phyloP scores from a whole-genome alignment of 30 jellyfish, hydroid and myxozoan genomes.

The Mastigias papua region DNA sequence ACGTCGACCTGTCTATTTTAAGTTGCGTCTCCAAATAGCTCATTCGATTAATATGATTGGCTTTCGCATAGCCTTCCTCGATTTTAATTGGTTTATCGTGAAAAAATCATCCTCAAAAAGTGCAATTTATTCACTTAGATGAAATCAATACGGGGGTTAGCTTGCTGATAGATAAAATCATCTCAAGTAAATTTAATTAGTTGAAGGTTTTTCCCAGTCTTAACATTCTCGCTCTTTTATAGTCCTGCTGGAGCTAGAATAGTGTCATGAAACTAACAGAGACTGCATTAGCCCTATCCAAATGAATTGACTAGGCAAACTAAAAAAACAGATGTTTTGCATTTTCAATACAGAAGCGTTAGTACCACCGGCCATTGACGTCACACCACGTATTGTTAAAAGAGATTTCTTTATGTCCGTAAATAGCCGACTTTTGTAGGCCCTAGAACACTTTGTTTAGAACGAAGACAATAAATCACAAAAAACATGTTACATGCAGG shows the following conservation, averaged over 20 bases:
- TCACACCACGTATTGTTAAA: background rate
- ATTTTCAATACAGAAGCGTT: conserved; percentile 46
- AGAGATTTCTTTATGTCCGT: conserved; percentile 1
- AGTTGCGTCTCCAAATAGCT: conserved; percentile 58
- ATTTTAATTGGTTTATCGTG: conserved; percentile 14
- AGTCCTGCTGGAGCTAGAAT: background rate
- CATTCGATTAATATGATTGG: conserved; percentile 31
- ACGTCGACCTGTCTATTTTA: conserved; percentile 54
- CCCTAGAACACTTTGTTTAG: background rate
- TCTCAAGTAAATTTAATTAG: background rate
- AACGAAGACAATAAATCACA: background rate
- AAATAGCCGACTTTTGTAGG: background rate
- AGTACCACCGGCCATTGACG: conserved; percentile 53
- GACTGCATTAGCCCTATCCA: conserved; percentile 18
- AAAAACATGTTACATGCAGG: background rate
- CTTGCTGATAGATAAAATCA: background rate
- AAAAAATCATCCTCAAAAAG: conserved; percentile 46
- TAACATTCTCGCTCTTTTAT: background rate
- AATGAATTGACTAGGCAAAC: conserved; percentile 48
- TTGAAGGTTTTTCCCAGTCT: conserved; percentile 1
- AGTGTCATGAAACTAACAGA: conserved; percentile 1
- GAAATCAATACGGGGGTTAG: conserved; percentile 33
- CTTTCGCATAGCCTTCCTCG: background rate
- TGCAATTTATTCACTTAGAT: conserved; percentile 7
- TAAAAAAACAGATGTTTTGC: conserved; percentile 51